These are phyloP conservation scores for Poecilia wingei DNA, from an alignment of 2,797 vertebrate genomes.

Conservation along the genomic window DNA sequence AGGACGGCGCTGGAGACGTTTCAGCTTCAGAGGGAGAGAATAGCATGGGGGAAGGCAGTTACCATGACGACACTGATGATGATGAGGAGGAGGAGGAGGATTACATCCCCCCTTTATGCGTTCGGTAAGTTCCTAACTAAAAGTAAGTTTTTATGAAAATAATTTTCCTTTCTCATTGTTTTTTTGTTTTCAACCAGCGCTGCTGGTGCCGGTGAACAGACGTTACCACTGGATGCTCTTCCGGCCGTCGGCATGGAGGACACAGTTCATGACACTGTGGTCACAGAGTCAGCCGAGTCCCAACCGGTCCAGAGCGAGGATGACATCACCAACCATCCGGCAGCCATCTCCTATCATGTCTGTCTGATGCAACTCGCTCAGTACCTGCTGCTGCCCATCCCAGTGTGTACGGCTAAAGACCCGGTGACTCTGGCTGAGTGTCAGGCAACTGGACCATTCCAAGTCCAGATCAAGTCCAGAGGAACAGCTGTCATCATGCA, in stretches of 20 bases:
- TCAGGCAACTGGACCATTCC: neutral
- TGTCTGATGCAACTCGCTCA: neutral
- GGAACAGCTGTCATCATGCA: neutral
- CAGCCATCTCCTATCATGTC: neutral
- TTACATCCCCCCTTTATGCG: neutral
- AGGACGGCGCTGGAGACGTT: neutral
- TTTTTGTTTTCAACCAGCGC: neutral
- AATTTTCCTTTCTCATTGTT: neutral
- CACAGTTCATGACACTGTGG: neutral
- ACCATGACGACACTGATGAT: neutral
- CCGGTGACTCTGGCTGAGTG: neutral
- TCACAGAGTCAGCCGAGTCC: neutral
- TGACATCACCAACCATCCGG: conserved; percentile 1
- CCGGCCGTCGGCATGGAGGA: neutral
- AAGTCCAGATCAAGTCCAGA: neutral
- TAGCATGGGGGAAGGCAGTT: neutral
- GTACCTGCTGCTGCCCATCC: neutral
- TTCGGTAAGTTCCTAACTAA: neutral
- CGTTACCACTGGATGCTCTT: neutral
- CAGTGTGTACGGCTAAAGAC: neutral
- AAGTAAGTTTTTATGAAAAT: neutral
- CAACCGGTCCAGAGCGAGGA: neutral
- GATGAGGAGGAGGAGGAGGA: neutral
- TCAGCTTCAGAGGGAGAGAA: neutral
- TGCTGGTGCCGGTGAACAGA: neutral